Conservation (phyloP, 2,888 invertebrate species). For the Ferdinandea cuprea region DNA sequence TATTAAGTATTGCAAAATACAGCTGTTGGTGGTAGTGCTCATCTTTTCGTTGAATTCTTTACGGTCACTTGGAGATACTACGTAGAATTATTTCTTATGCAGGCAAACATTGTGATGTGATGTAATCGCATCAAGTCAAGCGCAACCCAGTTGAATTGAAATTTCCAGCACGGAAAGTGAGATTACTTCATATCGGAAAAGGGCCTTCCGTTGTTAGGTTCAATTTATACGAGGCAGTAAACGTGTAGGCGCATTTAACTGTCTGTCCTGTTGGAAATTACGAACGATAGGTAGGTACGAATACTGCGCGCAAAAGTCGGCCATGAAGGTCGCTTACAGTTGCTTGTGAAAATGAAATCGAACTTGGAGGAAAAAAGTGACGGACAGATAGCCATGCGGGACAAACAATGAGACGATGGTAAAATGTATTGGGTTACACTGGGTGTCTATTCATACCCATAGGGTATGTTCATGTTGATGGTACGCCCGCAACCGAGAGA, state of each 20-base stretch:
- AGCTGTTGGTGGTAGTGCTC: constrained; percentile 22
- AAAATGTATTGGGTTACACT: constrained; percentile 15
- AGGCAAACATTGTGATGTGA: constrained; percentile 4
- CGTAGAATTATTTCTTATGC: constrained; percentile 9
- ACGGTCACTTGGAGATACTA: constrained; percentile 7
- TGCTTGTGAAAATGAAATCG: constrained; percentile 26
- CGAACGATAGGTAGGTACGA: no score
- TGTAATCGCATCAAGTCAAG: constrained; percentile 62
- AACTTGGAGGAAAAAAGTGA: constrained; percentile 18
- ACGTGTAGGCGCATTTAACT: constrained; percentile 19
- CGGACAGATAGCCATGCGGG: constrained; percentile 13
- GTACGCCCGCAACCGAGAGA: background rate
- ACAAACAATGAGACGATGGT: constrained; percentile 16
- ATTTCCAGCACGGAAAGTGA: constrained; percentile 27
- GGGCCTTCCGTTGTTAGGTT: constrained; percentile 36
- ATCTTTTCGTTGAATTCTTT: constrained; percentile 16
- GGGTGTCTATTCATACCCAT: background rate
- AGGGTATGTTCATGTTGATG: background rate
- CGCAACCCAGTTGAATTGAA: constrained; percentile 36
- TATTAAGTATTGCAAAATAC: constrained; percentile 8
- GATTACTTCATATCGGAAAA: constrained; percentile 53
- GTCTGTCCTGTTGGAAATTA: constrained; percentile 38
- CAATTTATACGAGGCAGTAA: constrained; percentile 11
- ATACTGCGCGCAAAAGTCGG: background rate
- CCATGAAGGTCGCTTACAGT: constrained; percentile 34